Percentiles rank a stretch among this genome's conserved stretches.
These are phyloP conservation scores for Speoplatyrhinus poulsoni DNA, from an alignment of 2,113 vertebrate genomes.

Conservation along the genomic window DNA sequence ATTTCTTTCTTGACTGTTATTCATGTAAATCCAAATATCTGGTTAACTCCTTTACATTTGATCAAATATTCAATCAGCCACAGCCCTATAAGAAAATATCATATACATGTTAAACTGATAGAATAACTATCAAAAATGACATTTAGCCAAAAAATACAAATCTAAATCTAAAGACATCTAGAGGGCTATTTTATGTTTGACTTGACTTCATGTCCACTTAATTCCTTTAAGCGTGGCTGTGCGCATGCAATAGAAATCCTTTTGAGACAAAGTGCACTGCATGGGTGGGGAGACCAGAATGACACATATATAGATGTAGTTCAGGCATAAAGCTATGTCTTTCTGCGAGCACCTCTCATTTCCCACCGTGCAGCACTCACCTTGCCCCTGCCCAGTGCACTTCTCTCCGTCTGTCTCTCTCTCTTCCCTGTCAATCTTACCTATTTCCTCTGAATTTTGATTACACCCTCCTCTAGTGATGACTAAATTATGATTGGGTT, in stretches of 20 bases:
- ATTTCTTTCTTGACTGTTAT: no score
- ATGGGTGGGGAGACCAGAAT: constrained; percentile 29
- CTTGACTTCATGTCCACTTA: background rate
- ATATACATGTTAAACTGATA: no score
- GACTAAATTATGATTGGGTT: constrained; percentile 91
- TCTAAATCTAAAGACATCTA: no score
- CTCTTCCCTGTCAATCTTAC: constrained; percentile 41
- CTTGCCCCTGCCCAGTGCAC: constrained; percentile 41
- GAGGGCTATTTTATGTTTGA: no score
- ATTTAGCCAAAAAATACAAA: no score
- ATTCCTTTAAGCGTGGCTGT: constrained; percentile 1
- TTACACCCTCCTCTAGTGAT: constrained; percentile 80
- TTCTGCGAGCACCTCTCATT: constrained; percentile 40
- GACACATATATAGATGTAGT: constrained; percentile 53
- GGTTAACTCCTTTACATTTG: no score
- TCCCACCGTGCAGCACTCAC: constrained; percentile 46
- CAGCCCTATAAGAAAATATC: no score
- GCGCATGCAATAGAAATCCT: constrained; percentile 38
- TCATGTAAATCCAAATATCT: no score
- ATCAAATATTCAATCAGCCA: no score
- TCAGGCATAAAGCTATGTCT: constrained; percentile 52
- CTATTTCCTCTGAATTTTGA: constrained; percentile 80
- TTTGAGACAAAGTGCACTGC: constrained; percentile 17
- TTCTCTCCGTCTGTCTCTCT: constrained; percentile 18
- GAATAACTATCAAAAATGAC: no score